Evolutionary conservation across 1,140 invertebrate genomes (phyloP).

Genomic region (Drosophila orosa): DNA sequence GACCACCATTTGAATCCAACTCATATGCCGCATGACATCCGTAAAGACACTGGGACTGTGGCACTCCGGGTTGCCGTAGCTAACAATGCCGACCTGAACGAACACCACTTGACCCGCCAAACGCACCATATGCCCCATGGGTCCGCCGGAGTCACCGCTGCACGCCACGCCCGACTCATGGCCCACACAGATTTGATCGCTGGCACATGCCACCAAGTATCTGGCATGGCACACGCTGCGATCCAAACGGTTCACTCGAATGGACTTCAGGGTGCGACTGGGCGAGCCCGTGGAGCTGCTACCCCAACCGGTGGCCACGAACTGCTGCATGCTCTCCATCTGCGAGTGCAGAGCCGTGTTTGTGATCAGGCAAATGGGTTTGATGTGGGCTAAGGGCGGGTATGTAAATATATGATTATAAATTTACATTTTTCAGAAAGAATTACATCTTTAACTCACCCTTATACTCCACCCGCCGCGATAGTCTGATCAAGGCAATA

Average conservation of each 20-base stretch:
- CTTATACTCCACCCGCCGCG: background rate
- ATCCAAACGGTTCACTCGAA: background rate
- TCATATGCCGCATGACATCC: conserved; percentile 1
- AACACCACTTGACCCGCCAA: background rate
- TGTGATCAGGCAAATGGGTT: conserved; percentile 25
- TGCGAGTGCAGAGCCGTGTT: background rate
- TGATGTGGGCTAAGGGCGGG: conserved; percentile 4
- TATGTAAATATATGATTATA: background rate
- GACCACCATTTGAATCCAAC: conserved; percentile 9
- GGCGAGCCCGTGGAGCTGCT: background rate
- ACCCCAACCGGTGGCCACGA: conserved; percentile 29
- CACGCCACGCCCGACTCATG: conserved; percentile 3
- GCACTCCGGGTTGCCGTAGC: conserved; percentile 29
- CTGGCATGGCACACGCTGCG: background rate
- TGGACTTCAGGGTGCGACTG: conserved; percentile 13
- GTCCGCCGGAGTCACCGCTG: conserved; percentile 28
- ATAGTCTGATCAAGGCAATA: conserved; percentile 7
- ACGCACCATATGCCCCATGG: conserved; percentile 5
- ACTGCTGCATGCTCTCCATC: background rate
- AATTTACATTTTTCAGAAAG: background rate
- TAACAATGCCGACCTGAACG: conserved; percentile 16
- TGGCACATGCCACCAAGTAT: conserved; percentile 1
- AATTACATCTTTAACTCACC: background rate
- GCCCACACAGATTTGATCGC: conserved; percentile 18
- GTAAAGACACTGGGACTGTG: conserved; percentile 33